These are phyloP conservation scores for Tetheella fluctuosa DNA, from an alignment of 2,888 invertebrate genomes.

Conservation along the genomic window DNA sequence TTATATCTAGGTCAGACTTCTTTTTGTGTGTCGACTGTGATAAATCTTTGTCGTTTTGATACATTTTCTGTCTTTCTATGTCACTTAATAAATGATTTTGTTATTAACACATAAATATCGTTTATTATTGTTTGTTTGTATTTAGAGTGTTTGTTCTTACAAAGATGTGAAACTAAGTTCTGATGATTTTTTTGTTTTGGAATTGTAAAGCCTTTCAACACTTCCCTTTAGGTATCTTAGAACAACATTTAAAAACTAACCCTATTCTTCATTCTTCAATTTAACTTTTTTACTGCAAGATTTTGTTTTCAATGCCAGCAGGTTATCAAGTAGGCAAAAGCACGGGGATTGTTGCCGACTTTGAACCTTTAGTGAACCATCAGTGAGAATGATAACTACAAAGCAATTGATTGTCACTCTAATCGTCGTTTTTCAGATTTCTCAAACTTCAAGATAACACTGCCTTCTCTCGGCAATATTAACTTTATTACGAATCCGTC, in stretches of 20 bases:
- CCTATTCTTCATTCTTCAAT: too few relatives aligned
- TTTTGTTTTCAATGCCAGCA: too few relatives aligned
- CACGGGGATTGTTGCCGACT: too few relatives aligned
- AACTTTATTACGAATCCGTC: constrained; percentile 58
- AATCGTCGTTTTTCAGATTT: constrained; percentile 14
- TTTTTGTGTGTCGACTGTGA: not conserved
- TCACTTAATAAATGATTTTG: not conserved
- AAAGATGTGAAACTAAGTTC: too few relatives aligned
- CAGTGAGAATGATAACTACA: constrained; percentile 35
- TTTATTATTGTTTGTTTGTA: too few relatives aligned
- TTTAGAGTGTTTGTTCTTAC: too few relatives aligned
- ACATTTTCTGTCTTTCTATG: not conserved
- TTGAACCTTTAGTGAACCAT: too few relatives aligned
- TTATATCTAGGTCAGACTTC: not conserved
- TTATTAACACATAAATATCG: not conserved
- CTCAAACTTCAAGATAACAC: constrained; percentile 14
- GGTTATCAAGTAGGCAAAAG: too few relatives aligned
- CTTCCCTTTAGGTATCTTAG: too few relatives aligned
- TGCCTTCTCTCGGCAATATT: constrained; percentile 47
- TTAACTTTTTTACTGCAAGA: too few relatives aligned
- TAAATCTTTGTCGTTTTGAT: not conserved
- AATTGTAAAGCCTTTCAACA: not conserved
- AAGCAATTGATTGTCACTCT: constrained; percentile 36
- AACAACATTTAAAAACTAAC: too few relatives aligned
- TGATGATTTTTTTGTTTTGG: not conserved